Conservation (phyloP, 2,113 vertebrate species). For the Oncorhynchus masou region DNA sequence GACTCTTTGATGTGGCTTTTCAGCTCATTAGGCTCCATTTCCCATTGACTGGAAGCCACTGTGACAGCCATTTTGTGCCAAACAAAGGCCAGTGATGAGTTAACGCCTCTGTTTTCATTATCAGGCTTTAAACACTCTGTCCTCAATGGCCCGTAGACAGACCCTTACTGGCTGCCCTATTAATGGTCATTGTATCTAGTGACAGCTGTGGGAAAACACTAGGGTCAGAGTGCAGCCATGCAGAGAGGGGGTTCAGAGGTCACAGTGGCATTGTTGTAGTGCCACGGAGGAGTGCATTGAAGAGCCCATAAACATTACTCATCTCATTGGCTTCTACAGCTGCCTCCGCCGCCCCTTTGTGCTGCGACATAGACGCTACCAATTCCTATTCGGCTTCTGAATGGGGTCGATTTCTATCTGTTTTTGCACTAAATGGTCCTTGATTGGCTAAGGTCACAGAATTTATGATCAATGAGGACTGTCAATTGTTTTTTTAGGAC, state of each 20-base stretch:
- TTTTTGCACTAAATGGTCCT: conserved; percentile 81
- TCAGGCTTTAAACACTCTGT: conserved; percentile 38
- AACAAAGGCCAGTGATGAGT: conserved; percentile 61
- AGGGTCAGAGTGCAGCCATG: conserved; percentile 73
- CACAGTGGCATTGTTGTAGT: conserved; percentile 73
- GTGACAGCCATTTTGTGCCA: conserved; percentile 50
- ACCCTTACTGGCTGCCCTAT: conserved; percentile 57
- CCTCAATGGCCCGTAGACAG: conserved; percentile 31
- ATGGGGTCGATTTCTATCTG: conserved; percentile 82
- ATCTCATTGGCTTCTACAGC: conserved; percentile 73
- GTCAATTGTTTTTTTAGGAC: conserved; percentile 80
- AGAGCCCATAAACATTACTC: conserved; percentile 79
- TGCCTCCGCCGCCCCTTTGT: conserved; percentile 68
- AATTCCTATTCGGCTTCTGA: conserved; percentile 75
- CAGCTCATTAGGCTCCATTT: conserved; percentile 58
- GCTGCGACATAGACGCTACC: conserved; percentile 75
- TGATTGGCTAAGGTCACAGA: conserved; percentile 82
- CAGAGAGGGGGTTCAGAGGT: conserved; percentile 78
- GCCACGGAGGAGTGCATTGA: conserved; percentile 67
- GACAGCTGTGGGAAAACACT: conserved; percentile 82
- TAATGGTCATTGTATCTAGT: conserved; percentile 73
- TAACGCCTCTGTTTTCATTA: conserved; percentile 59
- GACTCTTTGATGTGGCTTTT: conserved; percentile 56
- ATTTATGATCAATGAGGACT: conserved; percentile 79
- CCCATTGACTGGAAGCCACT: conserved; percentile 49